phyloP scores from a whole-genome alignment of 2,113 vertebrate species.

The Stictonetta naevosa region DNA sequence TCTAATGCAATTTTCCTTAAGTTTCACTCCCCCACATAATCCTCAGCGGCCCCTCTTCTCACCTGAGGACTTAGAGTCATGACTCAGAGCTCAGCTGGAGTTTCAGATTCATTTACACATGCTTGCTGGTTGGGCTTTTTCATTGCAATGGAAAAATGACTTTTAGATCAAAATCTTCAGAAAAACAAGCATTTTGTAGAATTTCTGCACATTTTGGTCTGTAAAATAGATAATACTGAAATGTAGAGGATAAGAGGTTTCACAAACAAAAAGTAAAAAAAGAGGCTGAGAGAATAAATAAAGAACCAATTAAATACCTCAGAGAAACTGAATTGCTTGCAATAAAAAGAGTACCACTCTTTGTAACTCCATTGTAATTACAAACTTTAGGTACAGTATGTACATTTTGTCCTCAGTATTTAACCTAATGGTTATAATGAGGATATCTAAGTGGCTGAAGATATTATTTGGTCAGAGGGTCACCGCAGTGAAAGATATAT shows the following conservation, averaged over 20 bases:
- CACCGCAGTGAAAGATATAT: neutral
- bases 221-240: accelerated
- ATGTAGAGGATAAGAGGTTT: neutral
- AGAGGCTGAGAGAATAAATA: neutral
- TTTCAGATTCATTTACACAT: neutral
- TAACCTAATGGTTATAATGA: constrained; percentile 47
- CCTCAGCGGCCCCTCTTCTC: neutral
- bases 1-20: neutral
- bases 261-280: neutral
- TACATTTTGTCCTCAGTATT: constrained; percentile 29
- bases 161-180: neutral
- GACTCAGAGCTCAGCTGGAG: neutral
- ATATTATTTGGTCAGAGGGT: constrained; percentile 42
- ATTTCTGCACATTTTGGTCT: neutral
- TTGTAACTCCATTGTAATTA: neutral
- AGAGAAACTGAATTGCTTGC: constrained; percentile 37
- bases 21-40: neutral
- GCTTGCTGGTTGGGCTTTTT: neutral
- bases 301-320: constrained; percentile 45
- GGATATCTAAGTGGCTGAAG: neutral
- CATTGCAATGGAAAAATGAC: neutral
- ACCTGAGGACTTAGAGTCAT: neutral
- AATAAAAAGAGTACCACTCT: neutral
- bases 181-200: neutral
- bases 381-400: neutral